Evolutionary conservation across 2,888 invertebrate genomes (phyloP), one percentile per base, ranked within the genome.

Genomic region (Baronia brevicornis): DNA sequence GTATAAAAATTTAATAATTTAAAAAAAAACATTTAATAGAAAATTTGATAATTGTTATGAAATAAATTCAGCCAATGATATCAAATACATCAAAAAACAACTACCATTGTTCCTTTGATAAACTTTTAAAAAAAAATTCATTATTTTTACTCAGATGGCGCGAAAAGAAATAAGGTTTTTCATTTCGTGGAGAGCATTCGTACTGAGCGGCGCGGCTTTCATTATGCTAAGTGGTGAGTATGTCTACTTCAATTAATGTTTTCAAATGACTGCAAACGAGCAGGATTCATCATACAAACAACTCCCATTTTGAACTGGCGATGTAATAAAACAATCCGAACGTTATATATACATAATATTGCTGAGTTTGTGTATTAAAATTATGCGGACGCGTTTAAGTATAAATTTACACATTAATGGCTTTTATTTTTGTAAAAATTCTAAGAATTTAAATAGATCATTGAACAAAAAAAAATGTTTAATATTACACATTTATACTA

Each of bases 171-270:
- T 35, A 44, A 61, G 66, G 51, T 60, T 65, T 41, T 47, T 51
- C 41, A 38, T 54, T 41, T 39, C 45, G 31, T 38, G 51, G 43
- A 51, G 51, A 48, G 48, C 58, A 49, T 48, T 65, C 39, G 42
- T 60, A 38, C 48, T 60, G 44, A 46, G 48, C 41, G 39, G 48
- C 48, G 56, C 61, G 54, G 54, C 63, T 48, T 62, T 77, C 63
- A 65, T 79, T 60, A 65, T 65, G 46, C 57, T 79, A 56, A 75
- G 70, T 71, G 78, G 79, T 80, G 59, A 77, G 79, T 75, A 51
- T 12, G 28, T 23, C 30, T 36, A 18, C 27, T 31, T 30, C 24
- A 36, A 27, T 31, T 36, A 32, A 32, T 22, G 31, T 36, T 36
- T 27, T 28, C 18, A 27, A 31, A 31, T 19, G 22, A 31, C 31